Conservation (phyloP, 2,797 vertebrate species). For the Adrianichthys oophorus region DNA sequence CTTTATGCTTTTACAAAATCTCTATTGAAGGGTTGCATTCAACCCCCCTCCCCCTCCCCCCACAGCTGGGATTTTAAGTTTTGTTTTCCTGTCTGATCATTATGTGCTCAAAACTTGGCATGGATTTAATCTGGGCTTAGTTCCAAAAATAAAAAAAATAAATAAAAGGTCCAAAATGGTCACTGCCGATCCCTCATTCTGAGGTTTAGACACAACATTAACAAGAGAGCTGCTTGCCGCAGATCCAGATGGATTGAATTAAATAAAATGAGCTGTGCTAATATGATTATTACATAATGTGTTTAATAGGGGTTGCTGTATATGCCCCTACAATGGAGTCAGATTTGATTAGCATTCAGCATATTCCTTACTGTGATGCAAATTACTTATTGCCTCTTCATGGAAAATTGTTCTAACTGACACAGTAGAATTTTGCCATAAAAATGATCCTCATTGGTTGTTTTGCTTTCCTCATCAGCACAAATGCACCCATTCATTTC, state of each 20-base stretch:
- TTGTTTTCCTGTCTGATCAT: conserved; percentile 60
- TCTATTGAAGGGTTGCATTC: conserved; percentile 44
- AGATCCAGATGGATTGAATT: conserved; percentile 63
- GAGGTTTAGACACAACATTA: conserved; percentile 64
- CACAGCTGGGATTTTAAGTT: conserved; percentile 51
- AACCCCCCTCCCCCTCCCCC: conserved; percentile 37
- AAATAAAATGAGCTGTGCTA: conserved; percentile 55
- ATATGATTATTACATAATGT: conserved; percentile 60
- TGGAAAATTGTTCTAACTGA: conserved; percentile 55
- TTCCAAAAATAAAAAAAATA: conserved; percentile 48
- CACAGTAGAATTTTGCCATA: conserved; percentile 50
- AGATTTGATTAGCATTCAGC: conserved; percentile 48
- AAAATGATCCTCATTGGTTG: conserved; percentile 51
- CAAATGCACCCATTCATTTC: conserved; percentile 64
- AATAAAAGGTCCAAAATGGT: conserved; percentile 50
- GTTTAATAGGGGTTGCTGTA: conserved; percentile 53
- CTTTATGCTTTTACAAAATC: conserved; percentile 37
- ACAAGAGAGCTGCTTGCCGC: conserved; percentile 48
- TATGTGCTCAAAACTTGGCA: conserved; percentile 64
- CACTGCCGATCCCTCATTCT: conserved; percentile 58
- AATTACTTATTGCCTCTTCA: conserved; percentile 44
- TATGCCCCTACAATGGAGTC: conserved; percentile 23
- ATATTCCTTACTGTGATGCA: conserved; percentile 38
- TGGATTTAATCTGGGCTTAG: conserved; percentile 54
- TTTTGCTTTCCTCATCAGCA: conserved; percentile 59